phyloP scores from a whole-genome alignment of 1,140 invertebrate genomes.

The Rhagoletis pomonella region DNA sequence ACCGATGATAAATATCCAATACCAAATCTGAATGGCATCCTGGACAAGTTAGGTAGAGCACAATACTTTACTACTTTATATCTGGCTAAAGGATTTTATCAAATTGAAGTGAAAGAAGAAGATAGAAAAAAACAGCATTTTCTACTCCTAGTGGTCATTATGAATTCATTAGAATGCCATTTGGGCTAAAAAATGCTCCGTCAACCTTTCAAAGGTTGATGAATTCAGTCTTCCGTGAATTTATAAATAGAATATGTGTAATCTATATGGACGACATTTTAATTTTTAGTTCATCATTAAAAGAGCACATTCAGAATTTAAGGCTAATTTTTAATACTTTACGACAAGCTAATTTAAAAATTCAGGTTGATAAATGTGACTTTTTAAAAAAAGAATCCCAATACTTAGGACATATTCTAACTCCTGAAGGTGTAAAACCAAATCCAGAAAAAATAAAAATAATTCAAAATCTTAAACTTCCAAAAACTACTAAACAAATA shows the following conservation, averaged over 20 bases:
- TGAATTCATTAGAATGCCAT: neutral
- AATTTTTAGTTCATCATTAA: constrained; percentile 8
- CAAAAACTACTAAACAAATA: constrained; percentile 56
- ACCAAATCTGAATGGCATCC: neutral
- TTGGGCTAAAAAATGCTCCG: constrained; percentile 1
- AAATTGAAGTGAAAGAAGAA: neutral
- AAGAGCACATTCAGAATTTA: neutral
- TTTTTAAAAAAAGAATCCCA: constrained; percentile 39
- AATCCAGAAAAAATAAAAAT: constrained; percentile 58
- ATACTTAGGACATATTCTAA: constrained; percentile 56
- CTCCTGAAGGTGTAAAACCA: constrained; percentile 54
- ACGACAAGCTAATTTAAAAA: constrained; percentile 10
- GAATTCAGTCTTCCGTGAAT: neutral
- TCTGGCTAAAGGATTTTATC: constrained; percentile 14
- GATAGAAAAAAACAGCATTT: constrained; percentile 53
- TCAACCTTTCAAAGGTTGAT: constrained; percentile 67
- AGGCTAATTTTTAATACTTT: neutral
- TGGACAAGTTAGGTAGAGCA: neutral
- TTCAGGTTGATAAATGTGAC: constrained; percentile 15
- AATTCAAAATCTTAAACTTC: constrained; percentile 56
- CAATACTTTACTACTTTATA: neutral
- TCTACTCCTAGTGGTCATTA: neutral
- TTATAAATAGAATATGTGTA: constrained; percentile 5
- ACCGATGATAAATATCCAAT: neutral
- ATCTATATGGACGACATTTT: constrained; percentile 26